Evolutionary conservation across 2,888 invertebrate species (phyloP).

Genomic region (Pecten maximus): DNA sequence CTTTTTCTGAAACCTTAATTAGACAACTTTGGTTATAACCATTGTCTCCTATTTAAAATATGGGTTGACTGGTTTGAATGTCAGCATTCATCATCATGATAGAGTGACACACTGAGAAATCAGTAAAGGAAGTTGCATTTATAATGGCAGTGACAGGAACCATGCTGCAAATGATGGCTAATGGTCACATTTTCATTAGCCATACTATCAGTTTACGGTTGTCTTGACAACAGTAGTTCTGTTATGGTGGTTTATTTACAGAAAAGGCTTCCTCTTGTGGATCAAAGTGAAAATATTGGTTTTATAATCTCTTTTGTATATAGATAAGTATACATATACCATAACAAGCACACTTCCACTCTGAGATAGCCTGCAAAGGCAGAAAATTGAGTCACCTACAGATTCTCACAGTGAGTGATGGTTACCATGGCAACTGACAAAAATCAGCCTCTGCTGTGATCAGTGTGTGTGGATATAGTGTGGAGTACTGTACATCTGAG

Average conservation of each 20-base stretch:
- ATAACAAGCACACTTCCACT: not conserved
- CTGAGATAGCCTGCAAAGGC: slow-evolving; percentile 23
- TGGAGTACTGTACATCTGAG: slow-evolving; percentile 30
- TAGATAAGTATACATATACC: slow-evolving; percentile 17
- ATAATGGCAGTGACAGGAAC: not conserved
- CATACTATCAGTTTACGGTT: not conserved
- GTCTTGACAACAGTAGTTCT: not conserved
- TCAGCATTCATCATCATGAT: not conserved
- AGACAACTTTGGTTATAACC: not conserved
- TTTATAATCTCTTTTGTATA: not conserved
- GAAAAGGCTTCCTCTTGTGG: not conserved
- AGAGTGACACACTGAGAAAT: not conserved
- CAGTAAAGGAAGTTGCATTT: not conserved
- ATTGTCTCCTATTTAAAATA: not conserved
- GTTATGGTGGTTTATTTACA: not conserved
- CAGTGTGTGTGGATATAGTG: slow-evolving; percentile 34
- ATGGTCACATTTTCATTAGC: not conserved
- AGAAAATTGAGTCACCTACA: slow-evolving; percentile 35
- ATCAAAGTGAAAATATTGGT: slow-evolving; percentile 37
- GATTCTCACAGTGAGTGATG: slow-evolving; percentile 43
- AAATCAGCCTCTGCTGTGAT: slow-evolving; percentile 33
- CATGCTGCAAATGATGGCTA: not conserved
- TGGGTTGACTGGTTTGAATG: not conserved
- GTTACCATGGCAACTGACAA: slow-evolving; percentile 49
- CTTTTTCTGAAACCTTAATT: not conserved